Evolutionary conservation across 2,888 invertebrate species (phyloP).

Genomic region (Lissonota sp.): DNA sequence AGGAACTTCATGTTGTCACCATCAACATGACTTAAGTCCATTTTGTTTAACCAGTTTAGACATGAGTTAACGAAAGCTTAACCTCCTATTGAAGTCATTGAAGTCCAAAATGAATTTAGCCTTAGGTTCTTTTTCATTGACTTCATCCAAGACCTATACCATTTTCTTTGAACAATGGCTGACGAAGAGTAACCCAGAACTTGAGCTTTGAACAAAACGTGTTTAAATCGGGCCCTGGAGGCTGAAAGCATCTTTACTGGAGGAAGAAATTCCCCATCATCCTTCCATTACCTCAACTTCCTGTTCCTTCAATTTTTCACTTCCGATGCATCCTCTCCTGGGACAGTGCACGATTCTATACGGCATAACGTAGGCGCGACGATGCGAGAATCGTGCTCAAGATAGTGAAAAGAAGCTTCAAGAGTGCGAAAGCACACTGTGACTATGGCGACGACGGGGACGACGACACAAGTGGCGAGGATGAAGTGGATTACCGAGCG

Average conservation of each 20-base stretch:
- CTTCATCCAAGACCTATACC: too few species aligned
- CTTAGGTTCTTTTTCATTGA: too few species aligned
- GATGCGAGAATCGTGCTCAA: slow-evolving; percentile 66
- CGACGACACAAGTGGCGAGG: slow-evolving; percentile 67
- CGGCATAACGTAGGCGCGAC: slow-evolving; percentile 57
- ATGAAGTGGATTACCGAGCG: slow-evolving; percentile 72
- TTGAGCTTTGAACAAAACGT: background rate
- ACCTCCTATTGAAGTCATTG: too few species aligned
- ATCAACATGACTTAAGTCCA: too few species aligned
- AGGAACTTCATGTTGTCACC: too few species aligned
- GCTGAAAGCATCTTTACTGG: background rate
- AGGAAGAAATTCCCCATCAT: slow-evolving; percentile 11
- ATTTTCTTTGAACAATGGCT: too few species aligned
- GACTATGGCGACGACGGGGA: slow-evolving; percentile 35
- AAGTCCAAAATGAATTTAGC: too few species aligned
- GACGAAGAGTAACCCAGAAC: too few species aligned
- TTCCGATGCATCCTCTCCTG: slow-evolving; percentile 5
- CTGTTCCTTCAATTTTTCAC: slow-evolving; percentile 40
- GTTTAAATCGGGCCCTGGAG: background rate
- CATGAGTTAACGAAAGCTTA: too few species aligned
- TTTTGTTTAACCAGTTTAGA: too few species aligned
- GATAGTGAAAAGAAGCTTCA: slow-evolving; percentile 60
- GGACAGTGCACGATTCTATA: slow-evolving; percentile 1
- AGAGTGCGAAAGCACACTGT: slow-evolving; percentile 55
- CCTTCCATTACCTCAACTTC: slow-evolving; percentile 35